Evolutionary conservation across 2,113 vertebrate species (phyloP).

Genomic region (Sapajus apella): DNA sequence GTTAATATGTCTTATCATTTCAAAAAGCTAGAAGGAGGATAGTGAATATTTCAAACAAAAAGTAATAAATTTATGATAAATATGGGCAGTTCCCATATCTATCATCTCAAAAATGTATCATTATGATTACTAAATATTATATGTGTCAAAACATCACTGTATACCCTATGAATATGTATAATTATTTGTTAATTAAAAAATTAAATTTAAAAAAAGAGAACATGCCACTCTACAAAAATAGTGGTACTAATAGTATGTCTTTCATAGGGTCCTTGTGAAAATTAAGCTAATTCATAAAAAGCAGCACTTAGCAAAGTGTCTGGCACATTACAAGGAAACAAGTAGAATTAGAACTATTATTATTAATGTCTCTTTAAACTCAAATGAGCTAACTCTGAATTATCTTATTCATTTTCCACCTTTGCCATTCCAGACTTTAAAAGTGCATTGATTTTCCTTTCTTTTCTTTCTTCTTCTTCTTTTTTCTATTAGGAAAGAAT

Average conservation of each 20-base stretch:
- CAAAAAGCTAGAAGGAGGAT: neutral
- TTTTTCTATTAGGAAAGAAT: neutral
- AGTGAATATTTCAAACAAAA: neutral
- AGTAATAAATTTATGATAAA: neutral
- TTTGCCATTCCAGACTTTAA: neutral
- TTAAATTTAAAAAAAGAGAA: neutral
- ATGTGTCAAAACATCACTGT: neutral
- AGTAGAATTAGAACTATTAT: neutral
- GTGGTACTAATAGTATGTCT: neutral
- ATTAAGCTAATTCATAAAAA: neutral
- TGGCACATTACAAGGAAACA: neutral
- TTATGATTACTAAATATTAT: neutral
- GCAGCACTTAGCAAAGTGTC: neutral
- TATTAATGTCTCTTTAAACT: neutral
- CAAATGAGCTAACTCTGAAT: neutral
- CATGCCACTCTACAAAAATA: neutral
- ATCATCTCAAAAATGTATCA: too few species aligned
- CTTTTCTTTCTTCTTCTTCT: neutral
- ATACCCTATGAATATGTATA: neutral
- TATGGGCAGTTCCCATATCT: neutral
- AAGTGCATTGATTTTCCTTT: neutral
- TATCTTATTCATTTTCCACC: neutral
- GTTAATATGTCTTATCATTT: neutral
- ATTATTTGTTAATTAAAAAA: neutral
- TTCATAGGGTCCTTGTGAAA: neutral